phyloP scores from a whole-genome alignment of 2,797 vertebrate species.

The Halcyon leucocephala region DNA sequence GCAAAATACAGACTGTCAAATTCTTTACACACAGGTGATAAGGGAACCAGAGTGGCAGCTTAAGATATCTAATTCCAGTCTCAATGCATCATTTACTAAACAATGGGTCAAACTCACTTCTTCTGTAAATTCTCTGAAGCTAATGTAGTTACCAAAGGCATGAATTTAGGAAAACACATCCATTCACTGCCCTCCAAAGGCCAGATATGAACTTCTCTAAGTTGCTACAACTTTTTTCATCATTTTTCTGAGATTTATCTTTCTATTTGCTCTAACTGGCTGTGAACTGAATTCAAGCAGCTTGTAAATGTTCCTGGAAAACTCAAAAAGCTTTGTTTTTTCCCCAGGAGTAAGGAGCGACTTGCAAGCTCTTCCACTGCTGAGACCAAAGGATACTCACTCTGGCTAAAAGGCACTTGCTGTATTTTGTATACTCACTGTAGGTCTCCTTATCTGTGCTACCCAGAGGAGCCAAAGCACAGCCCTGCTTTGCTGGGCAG shows the following conservation, averaged over 20 bases:
- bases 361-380: neutral
- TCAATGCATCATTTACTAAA: neutral
- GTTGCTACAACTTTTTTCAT: neutral
- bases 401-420: neutral
- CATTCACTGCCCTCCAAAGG: neutral
- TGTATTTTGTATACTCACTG: neutral
- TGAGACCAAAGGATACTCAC: neutral
- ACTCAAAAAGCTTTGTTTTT: neutral
- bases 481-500: neutral
- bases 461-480: neutral
- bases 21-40: constrained; percentile 13
- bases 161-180: neutral
- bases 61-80: neutral
- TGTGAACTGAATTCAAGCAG: neutral
- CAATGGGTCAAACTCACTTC: neutral
- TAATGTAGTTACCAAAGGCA: neutral
- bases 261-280: neutral
- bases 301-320: neutral
- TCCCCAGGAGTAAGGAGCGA: neutral
- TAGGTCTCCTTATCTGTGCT: neutral
- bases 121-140: neutral
- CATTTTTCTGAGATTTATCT: neutral
- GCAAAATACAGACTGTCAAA: constrained; percentile 28
- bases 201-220: neutral
- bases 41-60: neutral